phyloP scores from a whole-genome alignment of 2,797 vertebrate genomes.

The Simalia tracyae region DNA sequence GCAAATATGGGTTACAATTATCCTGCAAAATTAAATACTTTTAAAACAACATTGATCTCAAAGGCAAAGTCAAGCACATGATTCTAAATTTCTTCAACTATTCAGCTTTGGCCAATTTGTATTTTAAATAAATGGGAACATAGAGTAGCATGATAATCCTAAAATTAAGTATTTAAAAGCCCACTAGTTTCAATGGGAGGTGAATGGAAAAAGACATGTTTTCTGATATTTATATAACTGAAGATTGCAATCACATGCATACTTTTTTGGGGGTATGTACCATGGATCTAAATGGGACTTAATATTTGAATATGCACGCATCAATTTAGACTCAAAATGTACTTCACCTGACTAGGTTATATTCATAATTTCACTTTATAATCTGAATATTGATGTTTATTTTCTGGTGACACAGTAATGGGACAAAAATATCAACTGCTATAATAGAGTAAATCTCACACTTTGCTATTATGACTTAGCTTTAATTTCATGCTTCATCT shows the following conservation, averaged over 20 bases:
- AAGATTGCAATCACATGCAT: background rate
- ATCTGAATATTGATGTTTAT: slow-evolving; percentile 35
- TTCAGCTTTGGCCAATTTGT: background rate
- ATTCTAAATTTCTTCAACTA: background rate
- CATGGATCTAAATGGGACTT: background rate
- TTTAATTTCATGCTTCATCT: slow-evolving; percentile 42
- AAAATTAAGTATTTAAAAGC: background rate
- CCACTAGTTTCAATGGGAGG: background rate
- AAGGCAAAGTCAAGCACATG: background rate
- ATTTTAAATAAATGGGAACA: background rate
- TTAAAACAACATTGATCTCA: background rate
- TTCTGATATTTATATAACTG: background rate
- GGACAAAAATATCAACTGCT: background rate
- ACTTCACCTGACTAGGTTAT: background rate
- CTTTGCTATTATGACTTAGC: slow-evolving; percentile 4
- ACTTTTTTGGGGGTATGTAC: background rate
- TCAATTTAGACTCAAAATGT: background rate
- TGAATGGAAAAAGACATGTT: background rate
- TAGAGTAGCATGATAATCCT: background rate
- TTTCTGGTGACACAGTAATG: slow-evolving; percentile 5
- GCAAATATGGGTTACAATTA: background rate
- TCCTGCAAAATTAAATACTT: background rate
- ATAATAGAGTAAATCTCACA: background rate
- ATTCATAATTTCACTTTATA: slow-evolving; percentile 39
- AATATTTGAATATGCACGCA: background rate